Evolutionary conservation across 2,113 vertebrate species (phyloP), one percentile per base, ranked within the genome.

Genomic region (Podarcis raffonei): DNA sequence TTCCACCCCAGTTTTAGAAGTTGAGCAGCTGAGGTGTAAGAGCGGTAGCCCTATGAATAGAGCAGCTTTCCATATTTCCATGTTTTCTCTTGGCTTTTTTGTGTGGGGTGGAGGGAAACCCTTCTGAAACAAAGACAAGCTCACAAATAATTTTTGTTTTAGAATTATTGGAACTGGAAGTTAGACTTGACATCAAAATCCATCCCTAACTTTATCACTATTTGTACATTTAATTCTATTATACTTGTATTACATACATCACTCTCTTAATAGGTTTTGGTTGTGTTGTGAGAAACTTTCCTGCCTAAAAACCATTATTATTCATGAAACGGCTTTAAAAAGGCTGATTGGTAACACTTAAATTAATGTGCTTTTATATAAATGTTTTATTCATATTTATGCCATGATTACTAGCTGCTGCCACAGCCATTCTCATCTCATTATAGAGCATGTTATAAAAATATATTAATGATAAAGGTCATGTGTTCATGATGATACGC

Each of bases 301-400:
- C 1, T 23, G 74, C 91, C n/a, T 86, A 66, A 90, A 82, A 77
- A 39, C 69, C 8, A 89, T 91, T 7, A 69, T 93, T 93, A 92
- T 90, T 4, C 1, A 71, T 87, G 89, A 90, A 84, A 85, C 30
- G 27, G 1, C 86, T 81, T 91, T 84, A 15, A 62, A 93, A 91
- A 88, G 13, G 22, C 23, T 35, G 66, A 0, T 16, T 91, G n/a
- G 20, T 90, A 93, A 90, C 1, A 92, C 88, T 90, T 81, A 89
- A 91, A 90, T 90, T 80, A 87, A 90, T 91, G 53, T 30, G 18
- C 18, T 93, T 65, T 92, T 92, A 18, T 82, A 75, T 53, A 79
- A 91, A 89, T 89, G 11, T 81, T 92, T 93, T 81, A 78, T 87
- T 93, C 32, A 88, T 71, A 88, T 37, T 84, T 87, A 83, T 91